These are phyloP conservation scores for Trachelus stipa DNA, from an alignment of 2,888 invertebrate genomes.

Conservation along the genomic window DNA sequence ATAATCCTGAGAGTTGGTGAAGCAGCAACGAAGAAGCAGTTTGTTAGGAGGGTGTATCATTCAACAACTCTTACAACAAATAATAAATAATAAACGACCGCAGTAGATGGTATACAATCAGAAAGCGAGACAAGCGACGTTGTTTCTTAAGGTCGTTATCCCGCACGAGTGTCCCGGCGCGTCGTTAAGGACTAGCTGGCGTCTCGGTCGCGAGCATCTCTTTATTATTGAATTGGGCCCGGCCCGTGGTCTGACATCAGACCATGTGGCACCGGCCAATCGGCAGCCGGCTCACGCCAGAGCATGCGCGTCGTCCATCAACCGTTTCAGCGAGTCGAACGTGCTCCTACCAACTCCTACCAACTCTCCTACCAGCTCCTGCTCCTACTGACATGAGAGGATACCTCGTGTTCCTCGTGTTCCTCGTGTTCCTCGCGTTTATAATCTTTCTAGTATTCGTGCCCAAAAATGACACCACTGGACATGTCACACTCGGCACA, in stretches of 20 bases:
- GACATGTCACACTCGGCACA: too few relatives aligned
- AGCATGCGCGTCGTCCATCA: conserved; percentile 51
- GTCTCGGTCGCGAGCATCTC: conserved; percentile 55
- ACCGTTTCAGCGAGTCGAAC: not conserved
- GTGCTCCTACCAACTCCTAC: too few relatives aligned
- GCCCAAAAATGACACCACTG: too few relatives aligned
- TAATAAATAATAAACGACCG: conserved; percentile 22
- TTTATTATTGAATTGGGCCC: conserved; percentile 66
- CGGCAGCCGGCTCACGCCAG: conserved; percentile 59
- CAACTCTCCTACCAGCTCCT: too few relatives aligned
- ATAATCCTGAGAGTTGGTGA: conserved; percentile 37
- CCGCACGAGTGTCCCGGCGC: conserved; percentile 41
- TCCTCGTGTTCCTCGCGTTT: too few relatives aligned
- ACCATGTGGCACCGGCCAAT: conserved; percentile 80
- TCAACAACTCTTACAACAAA: conserved; percentile 23
- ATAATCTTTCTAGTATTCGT: too few relatives aligned
- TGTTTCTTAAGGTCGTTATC: conserved; percentile 1
- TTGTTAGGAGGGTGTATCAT: conserved; percentile 9
- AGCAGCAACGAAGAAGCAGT: conserved; percentile 1
- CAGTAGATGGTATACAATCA: conserved; percentile 6
- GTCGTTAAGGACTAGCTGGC: conserved; percentile 55
- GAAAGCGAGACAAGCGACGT: not conserved
- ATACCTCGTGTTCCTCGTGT: too few relatives aligned
- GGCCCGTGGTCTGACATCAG: conserved; percentile 81
- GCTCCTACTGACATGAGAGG: too few relatives aligned